Evolutionary conservation across 2,888 invertebrate genomes (phyloP).

Genomic region (Calliopum simillimum): DNA sequence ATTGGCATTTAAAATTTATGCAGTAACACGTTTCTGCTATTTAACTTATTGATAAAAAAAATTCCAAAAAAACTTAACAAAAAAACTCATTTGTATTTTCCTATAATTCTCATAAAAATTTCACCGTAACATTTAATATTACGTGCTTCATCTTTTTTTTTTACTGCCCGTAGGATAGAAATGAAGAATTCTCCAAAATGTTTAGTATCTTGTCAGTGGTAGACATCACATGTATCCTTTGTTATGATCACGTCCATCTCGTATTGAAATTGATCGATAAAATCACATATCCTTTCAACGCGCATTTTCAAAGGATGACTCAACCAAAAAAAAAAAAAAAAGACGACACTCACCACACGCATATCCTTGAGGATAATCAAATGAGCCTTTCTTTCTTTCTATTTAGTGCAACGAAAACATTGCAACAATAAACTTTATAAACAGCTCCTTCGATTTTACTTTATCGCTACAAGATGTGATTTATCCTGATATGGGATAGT

Average conservation of each 20-base stretch:
- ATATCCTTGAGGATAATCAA: slow-evolving; percentile 6
- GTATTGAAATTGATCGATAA: slow-evolving; percentile 52
- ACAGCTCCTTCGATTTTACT: not conserved
- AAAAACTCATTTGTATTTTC: too few relatives aligned
- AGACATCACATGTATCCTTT: slow-evolving; percentile 38
- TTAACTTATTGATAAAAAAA: too few relatives aligned
- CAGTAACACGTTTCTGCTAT: slow-evolving; percentile 18
- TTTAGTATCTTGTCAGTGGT: too few relatives aligned
- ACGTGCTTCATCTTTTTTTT: too few relatives aligned
- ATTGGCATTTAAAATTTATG: slow-evolving; percentile 16
- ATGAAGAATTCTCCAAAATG: too few relatives aligned
- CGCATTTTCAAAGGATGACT: slow-evolving; percentile 36
- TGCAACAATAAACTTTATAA: slow-evolving; percentile 2
- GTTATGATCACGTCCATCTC: slow-evolving; percentile 49
- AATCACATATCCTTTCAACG: slow-evolving; percentile 7
- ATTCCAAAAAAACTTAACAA: too few relatives aligned
- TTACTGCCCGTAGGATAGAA: too few relatives aligned
- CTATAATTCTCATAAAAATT: too few relatives aligned
- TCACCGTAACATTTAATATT: too few relatives aligned
- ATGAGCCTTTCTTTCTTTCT: not conserved
- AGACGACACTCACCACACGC: not conserved
- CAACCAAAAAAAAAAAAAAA: not conserved
- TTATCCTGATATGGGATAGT: slow-evolving; percentile 7
- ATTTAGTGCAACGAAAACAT: not conserved
- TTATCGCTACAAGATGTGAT: not conserved